These are phyloP conservation scores for Falco cherrug DNA, from an alignment of 2,797 vertebrate species.

Conservation along the genomic window DNA sequence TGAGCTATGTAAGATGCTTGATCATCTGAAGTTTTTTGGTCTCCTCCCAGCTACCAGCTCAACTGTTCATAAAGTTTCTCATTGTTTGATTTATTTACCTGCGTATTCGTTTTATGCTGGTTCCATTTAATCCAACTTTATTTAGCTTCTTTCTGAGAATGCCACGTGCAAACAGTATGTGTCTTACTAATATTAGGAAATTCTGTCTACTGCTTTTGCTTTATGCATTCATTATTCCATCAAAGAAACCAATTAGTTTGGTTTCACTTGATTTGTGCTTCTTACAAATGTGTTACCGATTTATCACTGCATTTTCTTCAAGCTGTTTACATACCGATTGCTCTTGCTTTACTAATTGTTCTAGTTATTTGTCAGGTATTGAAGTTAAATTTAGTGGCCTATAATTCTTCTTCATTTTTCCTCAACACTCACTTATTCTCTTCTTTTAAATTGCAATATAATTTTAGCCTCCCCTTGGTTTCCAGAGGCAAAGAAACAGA, in stretches of 20 bases:
- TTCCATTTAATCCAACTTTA: not conserved
- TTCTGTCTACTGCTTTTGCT: not conserved
- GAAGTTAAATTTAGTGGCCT: constrained; percentile 40
- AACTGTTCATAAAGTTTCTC: not conserved
- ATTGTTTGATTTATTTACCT: constrained; percentile 24
- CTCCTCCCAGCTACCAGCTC: not conserved
- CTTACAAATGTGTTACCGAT: constrained; percentile 28
- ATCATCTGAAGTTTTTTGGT: not conserved
- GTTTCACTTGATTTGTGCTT: constrained; percentile 47
- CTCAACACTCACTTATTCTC: not conserved
- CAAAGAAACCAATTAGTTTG: constrained; percentile 36
- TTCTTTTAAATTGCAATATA: not conserved
- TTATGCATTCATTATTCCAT: constrained; percentile 5
- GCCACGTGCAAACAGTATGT: not conserved
- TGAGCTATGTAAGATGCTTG: not conserved
- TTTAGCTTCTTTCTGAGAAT: not conserved
- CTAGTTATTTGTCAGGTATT: constrained; percentile 42
- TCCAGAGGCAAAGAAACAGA: not conserved
- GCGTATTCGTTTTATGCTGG: not conserved
- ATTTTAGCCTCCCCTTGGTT: not conserved
- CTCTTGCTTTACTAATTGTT: constrained; percentile 65
- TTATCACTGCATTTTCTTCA: constrained; percentile 40
- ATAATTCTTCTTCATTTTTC: constrained; percentile 38
- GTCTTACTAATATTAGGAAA: not conserved
- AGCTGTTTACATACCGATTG: constrained; percentile 46